Conservation (phyloP, 2,797 vertebrate species). For the Danio albolineatus region DNA sequence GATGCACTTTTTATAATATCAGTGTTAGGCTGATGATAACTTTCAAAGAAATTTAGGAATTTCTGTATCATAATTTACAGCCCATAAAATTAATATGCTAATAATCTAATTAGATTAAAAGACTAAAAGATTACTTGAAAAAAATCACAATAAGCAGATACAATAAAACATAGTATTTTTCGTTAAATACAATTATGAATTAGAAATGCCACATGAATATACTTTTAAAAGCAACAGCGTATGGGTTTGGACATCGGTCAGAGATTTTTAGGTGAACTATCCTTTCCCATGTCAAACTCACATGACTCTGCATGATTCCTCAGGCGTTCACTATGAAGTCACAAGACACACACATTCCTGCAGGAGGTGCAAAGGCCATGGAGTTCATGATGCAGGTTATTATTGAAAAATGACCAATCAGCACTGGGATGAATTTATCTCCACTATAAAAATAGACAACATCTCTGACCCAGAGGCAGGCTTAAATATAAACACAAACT, state of each 20-base stretch:
- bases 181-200: no score
- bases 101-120: no score
- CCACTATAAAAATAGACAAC: constrained; percentile 3
- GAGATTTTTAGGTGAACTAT: background rate
- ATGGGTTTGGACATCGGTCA: background rate
- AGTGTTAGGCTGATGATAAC: no score
- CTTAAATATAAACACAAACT: constrained; percentile 25
- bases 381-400: background rate
- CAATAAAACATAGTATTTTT: no score
- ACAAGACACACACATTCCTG: constrained; percentile 23
- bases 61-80: no score
- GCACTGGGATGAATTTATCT: background rate
- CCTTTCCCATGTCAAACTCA: background rate
- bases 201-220: background rate
- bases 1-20: no score
- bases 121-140: no score
- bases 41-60: no score
- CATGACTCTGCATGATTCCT: background rate
- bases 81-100: no score
- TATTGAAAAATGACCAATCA: background rate
- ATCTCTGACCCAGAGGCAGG: background rate
- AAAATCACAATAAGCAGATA: no score
- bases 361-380: constrained; percentile 8
- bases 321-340: constrained; percentile 1
- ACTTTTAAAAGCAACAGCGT: background rate